phyloP scores from a whole-genome alignment of 2,888 invertebrate species.

The Endotricha flammealis region DNA sequence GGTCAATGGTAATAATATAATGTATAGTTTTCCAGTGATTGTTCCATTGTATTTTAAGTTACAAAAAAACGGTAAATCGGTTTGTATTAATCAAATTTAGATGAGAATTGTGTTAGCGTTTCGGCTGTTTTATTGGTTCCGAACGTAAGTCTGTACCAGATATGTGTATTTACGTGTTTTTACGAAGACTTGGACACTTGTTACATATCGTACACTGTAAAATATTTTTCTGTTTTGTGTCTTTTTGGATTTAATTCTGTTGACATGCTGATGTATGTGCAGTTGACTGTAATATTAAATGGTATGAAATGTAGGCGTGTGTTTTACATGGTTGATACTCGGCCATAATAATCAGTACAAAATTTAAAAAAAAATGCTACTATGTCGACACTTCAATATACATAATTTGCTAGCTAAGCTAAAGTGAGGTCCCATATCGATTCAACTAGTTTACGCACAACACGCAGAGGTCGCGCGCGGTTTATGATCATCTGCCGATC shows the following conservation, averaged over 20 bases:
- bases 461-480: no score
- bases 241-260: neutral
- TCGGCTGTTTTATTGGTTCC: slow-evolving; percentile 25
- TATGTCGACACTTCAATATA: slow-evolving; percentile 42
- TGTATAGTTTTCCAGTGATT: slow-evolving; percentile 38
- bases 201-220: slow-evolving; percentile 72
- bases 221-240: slow-evolving; percentile 2
- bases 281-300: neutral
- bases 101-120: slow-evolving; percentile 38
- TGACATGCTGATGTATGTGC: neutral
- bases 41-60: slow-evolving; percentile 34
- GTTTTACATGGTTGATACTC: slow-evolving; percentile 22
- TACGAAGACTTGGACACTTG: slow-evolving; percentile 53
- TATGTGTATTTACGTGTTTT: slow-evolving; percentile 58
- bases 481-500: no score
- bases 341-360: slow-evolving; percentile 41
- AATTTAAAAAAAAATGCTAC: slow-evolving; percentile 33
- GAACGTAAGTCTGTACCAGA: slow-evolving; percentile 51
- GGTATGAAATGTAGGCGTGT: neutral
- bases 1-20: slow-evolving; percentile 34
- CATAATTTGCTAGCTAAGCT: no score
- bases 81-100: slow-evolving; percentile 36
- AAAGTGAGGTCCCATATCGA: no score
- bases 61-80: slow-evolving; percentile 27
- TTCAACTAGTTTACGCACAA: no score